Percentiles rank a stretch among this genome's conserved stretches.
Conservation (phyloP, 1,140 invertebrate genomes). For the Tetramorium alpestre region DNA sequence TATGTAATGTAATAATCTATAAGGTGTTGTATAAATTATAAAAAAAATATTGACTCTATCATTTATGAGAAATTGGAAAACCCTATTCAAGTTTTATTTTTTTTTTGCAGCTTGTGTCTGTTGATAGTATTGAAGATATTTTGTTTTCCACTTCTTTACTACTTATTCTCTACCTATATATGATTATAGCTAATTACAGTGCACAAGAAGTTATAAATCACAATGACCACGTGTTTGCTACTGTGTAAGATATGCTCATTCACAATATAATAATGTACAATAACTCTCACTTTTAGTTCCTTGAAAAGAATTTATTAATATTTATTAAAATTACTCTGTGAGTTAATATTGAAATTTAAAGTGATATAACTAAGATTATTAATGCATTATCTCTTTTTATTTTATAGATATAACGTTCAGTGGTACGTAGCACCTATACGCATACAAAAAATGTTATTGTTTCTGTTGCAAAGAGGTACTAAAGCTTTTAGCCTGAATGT, state of each 20-base stretch:
- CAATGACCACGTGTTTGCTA: background rate
- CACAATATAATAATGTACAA: background rate
- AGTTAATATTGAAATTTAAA: background rate
- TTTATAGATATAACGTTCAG: too few relatives aligned
- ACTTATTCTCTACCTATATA: background rate
- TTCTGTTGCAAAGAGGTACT: too few relatives aligned
- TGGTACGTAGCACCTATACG: too few relatives aligned
- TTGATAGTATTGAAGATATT: background rate
- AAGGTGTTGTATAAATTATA: background rate
- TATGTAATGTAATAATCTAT: too few relatives aligned
- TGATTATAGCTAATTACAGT: background rate
- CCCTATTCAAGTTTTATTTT: background rate
- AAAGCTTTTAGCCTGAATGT: background rate
- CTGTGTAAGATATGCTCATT: background rate
- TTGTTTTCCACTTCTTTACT: background rate
- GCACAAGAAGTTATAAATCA: conserved; percentile 20
- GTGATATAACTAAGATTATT: background rate
- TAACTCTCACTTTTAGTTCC: background rate
- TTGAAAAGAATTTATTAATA: background rate
- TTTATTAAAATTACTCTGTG: background rate
- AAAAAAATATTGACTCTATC: background rate
- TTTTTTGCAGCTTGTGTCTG: background rate
- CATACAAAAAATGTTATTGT: too few relatives aligned
- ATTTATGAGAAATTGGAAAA: background rate
- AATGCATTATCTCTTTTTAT: too few relatives aligned